Conservation (phyloP, 2,797 vertebrate species). For the Spheniscus humboldti region DNA sequence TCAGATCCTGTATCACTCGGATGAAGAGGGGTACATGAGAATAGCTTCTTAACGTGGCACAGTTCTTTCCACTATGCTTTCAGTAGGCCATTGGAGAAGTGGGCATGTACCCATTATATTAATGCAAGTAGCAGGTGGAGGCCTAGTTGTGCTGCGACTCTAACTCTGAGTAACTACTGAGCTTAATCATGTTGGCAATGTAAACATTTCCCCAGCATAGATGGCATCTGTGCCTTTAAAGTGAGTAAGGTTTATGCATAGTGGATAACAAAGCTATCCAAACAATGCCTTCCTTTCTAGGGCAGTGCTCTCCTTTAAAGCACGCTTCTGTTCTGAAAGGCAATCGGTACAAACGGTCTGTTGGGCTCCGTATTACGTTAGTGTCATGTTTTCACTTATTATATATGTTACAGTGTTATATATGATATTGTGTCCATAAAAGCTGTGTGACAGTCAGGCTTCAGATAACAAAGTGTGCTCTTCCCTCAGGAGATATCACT, state of each 20-base stretch:
- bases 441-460: not conserved
- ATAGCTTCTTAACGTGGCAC: not conserved
- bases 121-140: not conserved
- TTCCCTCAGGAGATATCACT: not conserved
- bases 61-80: not conserved
- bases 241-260: not conserved
- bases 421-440: not conserved
- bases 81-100: not conserved
- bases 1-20: not conserved
- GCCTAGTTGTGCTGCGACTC: not conserved
- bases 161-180: not conserved
- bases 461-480: not conserved
- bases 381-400: not conserved
- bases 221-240: not conserved
- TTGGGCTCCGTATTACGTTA: not conserved
- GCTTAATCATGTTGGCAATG: not conserved
- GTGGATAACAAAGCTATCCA: not conserved
- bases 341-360: not conserved
- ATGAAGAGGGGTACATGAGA: not conserved
- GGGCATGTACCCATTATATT: not conserved
- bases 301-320: not conserved
- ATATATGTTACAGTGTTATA: not conserved
- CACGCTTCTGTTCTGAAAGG: not conserved
- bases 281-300: constrained; percentile 4
- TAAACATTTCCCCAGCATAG: not conserved